These are phyloP conservation scores for Drosophila seguyi DNA, from an alignment of 1,140 invertebrate genomes.

Conservation along the genomic window DNA sequence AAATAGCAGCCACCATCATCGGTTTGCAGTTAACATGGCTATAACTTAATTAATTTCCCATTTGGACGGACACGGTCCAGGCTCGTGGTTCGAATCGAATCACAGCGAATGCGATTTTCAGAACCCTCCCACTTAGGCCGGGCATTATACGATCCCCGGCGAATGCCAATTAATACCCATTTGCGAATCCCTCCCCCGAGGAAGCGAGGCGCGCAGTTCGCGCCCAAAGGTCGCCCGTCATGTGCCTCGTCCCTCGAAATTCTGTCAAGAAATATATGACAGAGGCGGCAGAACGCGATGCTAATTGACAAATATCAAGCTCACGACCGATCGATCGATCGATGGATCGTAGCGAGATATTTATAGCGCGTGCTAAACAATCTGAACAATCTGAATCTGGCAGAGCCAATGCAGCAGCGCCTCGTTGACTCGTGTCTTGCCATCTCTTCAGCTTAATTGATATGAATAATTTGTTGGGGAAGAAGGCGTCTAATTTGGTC, in stretches of 20 bases:
- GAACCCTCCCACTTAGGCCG: conserved; percentile 52
- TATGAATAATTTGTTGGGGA: conserved; percentile 25
- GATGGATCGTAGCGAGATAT: conserved; percentile 27
- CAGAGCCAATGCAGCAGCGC: conserved; percentile 44
- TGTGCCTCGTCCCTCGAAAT: conserved; percentile 45
- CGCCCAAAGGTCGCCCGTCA: conserved; percentile 45
- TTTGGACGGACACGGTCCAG: conserved; percentile 29
- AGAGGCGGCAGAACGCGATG: conserved; percentile 22
- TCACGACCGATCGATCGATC: conserved; percentile 38
- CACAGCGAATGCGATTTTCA: neutral
- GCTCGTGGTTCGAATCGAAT: conserved; percentile 44
- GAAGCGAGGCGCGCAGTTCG: conserved; percentile 12
- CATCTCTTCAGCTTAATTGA: conserved; percentile 46
- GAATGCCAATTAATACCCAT: conserved; percentile 62
- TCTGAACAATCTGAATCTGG: conserved; percentile 53
- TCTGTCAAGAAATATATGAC: conserved; percentile 28
- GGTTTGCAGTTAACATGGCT: conserved; percentile 40
- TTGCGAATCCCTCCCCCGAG: conserved; percentile 38
- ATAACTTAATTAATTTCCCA: conserved; percentile 47
- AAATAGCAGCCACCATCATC: conserved; percentile 8
- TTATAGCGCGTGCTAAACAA: conserved; percentile 54
- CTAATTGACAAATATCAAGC: conserved; percentile 51
- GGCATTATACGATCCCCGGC: conserved; percentile 41
- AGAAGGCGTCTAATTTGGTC: conserved; percentile 14
- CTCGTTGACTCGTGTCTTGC: conserved; percentile 34